Evolutionary conservation across 2,113 vertebrate species (phyloP).

Genomic region (Pristiophorus japonicus): DNA sequence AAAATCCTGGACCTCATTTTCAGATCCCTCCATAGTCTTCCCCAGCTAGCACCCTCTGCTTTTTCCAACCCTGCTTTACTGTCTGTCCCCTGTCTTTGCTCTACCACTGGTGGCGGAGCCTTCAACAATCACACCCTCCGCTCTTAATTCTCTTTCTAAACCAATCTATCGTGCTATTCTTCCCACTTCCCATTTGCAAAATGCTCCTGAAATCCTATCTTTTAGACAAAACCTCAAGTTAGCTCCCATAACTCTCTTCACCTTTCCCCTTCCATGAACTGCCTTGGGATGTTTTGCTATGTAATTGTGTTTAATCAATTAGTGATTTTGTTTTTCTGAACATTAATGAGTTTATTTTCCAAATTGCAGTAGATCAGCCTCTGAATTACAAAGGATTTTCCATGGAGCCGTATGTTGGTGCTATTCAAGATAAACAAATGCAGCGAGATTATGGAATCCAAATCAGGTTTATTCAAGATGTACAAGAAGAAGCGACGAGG

Average conservation of each 20-base stretch:
- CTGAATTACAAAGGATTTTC: slow-evolving; percentile 51
- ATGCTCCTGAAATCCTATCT: neutral
- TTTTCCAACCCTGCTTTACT: neutral
- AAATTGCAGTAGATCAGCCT: slow-evolving; percentile 50
- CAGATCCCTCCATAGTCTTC: neutral
- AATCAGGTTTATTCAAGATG: slow-evolving; percentile 49
- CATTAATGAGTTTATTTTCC: slow-evolving; percentile 48
- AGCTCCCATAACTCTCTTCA: neutral
- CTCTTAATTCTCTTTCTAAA: neutral
- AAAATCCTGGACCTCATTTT: neutral
- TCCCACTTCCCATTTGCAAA: neutral
- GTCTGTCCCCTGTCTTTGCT: neutral
- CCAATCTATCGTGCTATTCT: neutral
- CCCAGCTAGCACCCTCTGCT: neutral
- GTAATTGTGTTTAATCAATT: slow-evolving; percentile 41
- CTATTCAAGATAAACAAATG: slow-evolving; percentile 59
- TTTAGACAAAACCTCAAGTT: neutral
- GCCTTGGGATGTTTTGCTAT: neutral
- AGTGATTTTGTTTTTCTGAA: slow-evolving; percentile 42
- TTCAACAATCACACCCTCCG: neutral
- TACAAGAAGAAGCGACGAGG: slow-evolving; percentile 40
- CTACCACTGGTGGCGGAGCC: neutral
- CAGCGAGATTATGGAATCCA: slow-evolving; percentile 60
- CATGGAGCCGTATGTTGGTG: slow-evolving; percentile 82
- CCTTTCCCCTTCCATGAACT: neutral